Conservation (phyloP, 2,888 invertebrate genomes). For the Shargacucullia verbasci region DNA sequence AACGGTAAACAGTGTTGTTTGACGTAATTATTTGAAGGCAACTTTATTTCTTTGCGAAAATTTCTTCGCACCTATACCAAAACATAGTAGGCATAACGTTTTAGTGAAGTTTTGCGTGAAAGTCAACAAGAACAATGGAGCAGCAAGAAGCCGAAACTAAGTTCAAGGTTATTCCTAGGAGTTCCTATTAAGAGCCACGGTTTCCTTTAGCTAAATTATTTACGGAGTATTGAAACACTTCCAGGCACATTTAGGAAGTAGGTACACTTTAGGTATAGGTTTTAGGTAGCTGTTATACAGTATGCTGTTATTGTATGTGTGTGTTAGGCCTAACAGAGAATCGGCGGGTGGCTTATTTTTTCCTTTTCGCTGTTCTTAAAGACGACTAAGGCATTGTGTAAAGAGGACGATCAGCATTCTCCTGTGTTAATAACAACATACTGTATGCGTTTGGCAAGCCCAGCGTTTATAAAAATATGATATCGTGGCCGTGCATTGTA, state of each 20-base stretch:
- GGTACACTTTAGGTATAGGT: neutral
- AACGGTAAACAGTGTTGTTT: constrained; percentile 5
- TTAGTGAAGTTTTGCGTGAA: constrained; percentile 33
- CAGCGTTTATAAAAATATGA: too few species aligned
- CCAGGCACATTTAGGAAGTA: constrained; percentile 6
- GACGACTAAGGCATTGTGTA: too few species aligned
- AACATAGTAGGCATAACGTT: constrained; percentile 8
- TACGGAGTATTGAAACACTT: constrained; percentile 17
- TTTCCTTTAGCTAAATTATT: constrained; percentile 12
- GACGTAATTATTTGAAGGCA: constrained; percentile 1
- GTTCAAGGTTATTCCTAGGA: constrained; percentile 41
- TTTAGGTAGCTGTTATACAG: too few species aligned
- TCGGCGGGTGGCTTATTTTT: too few species aligned
- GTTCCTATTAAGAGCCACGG: constrained; percentile 4
- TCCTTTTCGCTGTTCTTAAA: too few species aligned
- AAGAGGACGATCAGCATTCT: too few species aligned
- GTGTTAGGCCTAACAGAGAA: too few species aligned
- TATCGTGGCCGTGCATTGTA: too few species aligned
- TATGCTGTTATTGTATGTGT: too few species aligned
- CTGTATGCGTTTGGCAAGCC: too few species aligned
- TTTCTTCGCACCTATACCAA: constrained; percentile 17
- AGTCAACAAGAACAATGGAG: constrained; percentile 38
- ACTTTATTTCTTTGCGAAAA: constrained; percentile 4
- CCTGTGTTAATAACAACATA: too few species aligned
- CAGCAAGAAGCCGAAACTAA: constrained; percentile 18